Conservation (phyloP, 1,140 invertebrate species). For the Zaprionus ornatus region DNA sequence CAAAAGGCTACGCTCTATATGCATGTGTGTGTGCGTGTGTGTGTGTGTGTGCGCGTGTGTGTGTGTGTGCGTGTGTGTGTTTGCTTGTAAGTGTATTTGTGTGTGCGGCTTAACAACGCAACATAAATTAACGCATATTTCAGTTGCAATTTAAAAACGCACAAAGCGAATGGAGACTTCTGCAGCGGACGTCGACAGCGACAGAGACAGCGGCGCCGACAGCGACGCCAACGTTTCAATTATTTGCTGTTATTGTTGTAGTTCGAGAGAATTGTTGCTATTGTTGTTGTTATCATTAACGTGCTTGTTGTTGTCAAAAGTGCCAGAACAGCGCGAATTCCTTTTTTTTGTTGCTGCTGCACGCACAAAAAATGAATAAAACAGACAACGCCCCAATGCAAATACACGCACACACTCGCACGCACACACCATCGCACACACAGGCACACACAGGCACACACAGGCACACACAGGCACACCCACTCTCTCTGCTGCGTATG, state of each 20-base stretch:
- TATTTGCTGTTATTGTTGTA: constrained; percentile 37
- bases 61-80: constrained; percentile 5
- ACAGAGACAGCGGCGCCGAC: constrained; percentile 4
- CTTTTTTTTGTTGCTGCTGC: constrained; percentile 27
- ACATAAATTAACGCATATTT: constrained; percentile 82
- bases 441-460: no score
- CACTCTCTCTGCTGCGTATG: constrained; percentile 1
- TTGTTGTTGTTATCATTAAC: constrained; percentile 61
- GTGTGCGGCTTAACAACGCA: constrained; percentile 75
- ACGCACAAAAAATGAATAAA: constrained; percentile 77
- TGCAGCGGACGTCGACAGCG: constrained; percentile 30
- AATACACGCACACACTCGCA: constrained; percentile 9
- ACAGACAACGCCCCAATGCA: constrained; percentile 68
- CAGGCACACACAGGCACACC: not conserved
- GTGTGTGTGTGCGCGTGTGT: not conserved
- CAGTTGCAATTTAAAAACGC: constrained; percentile 76
- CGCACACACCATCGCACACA: not conserved
- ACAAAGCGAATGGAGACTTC: constrained; percentile 64
- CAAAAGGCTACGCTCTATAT: no score
- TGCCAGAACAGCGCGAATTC: constrained; percentile 56
- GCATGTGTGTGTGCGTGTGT: constrained; percentile 17
- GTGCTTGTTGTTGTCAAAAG: constrained; percentile 69
- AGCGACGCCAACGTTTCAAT: constrained; percentile 34
- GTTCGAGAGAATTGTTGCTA: not conserved
- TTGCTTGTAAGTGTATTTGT: constrained; percentile 56